A percentile compares a stretch with the other conserved stretches of the same genome.
phyloP scores from a whole-genome alignment of 2,797 vertebrate genomes.

The Rhynchotus rufescens region DNA sequence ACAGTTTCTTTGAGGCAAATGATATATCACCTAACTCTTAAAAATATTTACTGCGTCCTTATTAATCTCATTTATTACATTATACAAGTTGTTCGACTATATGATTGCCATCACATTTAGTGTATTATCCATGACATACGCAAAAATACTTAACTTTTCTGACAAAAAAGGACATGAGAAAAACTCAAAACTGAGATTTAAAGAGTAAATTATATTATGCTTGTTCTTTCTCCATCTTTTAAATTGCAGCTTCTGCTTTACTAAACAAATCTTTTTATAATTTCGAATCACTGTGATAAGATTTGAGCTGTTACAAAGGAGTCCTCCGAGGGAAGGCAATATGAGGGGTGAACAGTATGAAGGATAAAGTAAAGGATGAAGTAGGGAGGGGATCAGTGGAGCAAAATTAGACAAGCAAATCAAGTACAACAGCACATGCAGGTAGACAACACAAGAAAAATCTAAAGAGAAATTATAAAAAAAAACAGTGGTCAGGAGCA shows the following conservation, averaged over 20 bases:
- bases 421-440: neutral
- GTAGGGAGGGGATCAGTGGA: neutral
- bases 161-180: neutral
- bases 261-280: neutral
- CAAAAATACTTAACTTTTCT: neutral
- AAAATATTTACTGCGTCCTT: neutral
- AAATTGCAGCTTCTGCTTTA: constrained; percentile 6
- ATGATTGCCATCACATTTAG: neutral
- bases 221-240: neutral
- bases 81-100: neutral
- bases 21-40: neutral
- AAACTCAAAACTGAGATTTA: neutral
- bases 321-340: neutral
- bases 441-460: neutral
- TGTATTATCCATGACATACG: neutral
- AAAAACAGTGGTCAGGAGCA: neutral
- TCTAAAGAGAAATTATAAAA: neutral
- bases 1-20: neutral
- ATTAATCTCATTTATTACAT: neutral
- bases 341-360: neutral
- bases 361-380: neutral
- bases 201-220: neutral
- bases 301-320: neutral
- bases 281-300: neutral
- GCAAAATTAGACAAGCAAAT: neutral